Conservation (phyloP, 2,113 vertebrate genomes). For the Tretioscincus oriximinensis region DNA sequence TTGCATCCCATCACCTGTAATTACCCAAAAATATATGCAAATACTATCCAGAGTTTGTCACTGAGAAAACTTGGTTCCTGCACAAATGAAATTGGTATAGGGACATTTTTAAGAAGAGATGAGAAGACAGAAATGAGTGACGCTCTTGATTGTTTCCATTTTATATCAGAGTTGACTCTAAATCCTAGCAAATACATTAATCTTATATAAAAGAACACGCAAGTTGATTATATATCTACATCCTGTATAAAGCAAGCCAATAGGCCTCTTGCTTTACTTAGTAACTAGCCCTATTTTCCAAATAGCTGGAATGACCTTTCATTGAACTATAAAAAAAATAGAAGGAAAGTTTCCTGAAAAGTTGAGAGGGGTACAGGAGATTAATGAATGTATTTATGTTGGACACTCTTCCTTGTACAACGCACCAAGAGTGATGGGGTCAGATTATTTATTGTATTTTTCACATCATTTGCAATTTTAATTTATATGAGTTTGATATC, state of each 20-base stretch:
- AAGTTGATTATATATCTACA: neutral
- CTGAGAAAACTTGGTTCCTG: conserved; percentile 18
- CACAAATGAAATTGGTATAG: conserved; percentile 33
- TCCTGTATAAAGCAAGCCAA: conserved; percentile 39
- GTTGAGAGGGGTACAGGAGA: conserved; percentile 82
- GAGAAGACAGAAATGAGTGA: conserved; percentile 29
- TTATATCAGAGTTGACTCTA: conserved; percentile 13
- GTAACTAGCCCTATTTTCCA: conserved; percentile 65
- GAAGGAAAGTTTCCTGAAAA: conserved; percentile 89
- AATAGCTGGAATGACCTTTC: conserved; percentile 83
- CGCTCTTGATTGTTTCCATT: conserved; percentile 26
- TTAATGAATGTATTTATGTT: conserved; percentile 90
- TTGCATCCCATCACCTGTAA: conserved; percentile 53
- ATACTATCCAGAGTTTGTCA: conserved; percentile 11
- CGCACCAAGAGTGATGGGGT: conserved; percentile 84
- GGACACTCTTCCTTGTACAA: conserved; percentile 78
- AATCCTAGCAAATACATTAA: conserved; percentile 31
- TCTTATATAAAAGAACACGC: conserved; percentile 24
- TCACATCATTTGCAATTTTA: conserved; percentile 96
- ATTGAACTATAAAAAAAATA: conserved; percentile 85
- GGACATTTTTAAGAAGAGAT: neutral
- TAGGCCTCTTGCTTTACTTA: conserved; percentile 57
- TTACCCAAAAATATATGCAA: conserved; percentile 37
- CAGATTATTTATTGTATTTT: conserved; percentile 91
- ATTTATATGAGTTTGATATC: conserved; percentile 94